phyloP scores from a whole-genome alignment of 1,140 invertebrate genomes.

The Aphelinus certus region DNA sequence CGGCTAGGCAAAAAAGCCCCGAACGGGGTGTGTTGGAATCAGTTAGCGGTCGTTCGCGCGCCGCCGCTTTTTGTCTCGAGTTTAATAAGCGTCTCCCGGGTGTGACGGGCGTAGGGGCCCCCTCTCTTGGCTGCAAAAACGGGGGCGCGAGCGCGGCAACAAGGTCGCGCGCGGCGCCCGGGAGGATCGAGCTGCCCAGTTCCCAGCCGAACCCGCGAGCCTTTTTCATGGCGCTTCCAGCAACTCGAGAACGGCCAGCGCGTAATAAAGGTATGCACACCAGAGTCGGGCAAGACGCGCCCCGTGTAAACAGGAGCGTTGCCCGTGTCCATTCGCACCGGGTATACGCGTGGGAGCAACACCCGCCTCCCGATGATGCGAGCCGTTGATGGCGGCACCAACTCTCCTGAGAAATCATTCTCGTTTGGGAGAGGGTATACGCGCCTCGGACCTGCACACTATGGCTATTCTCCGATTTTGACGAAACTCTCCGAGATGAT shows the following conservation, averaged over 20 bases:
- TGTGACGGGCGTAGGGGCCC: slow-evolving; percentile 37
- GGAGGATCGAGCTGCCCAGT: background rate
- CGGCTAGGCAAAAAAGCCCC: slow-evolving; percentile 24
- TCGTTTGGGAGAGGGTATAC: too few relatives aligned
- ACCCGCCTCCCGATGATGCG: too few relatives aligned
- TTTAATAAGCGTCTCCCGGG: slow-evolving; percentile 51
- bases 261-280: too few relatives aligned
- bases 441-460: too few relatives aligned
- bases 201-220: background rate
- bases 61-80: slow-evolving; percentile 40
- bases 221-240: slow-evolving; percentile 56
- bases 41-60: slow-evolving; percentile 40
- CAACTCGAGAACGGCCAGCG: slow-evolving; percentile 56
- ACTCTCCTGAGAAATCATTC: too few relatives aligned
- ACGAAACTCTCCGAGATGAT: too few relatives aligned
- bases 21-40: slow-evolving; percentile 40
- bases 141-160: slow-evolving; percentile 15
- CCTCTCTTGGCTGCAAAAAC: slow-evolving; percentile 42
- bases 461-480: too few relatives aligned
- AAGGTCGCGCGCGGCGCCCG: slow-evolving; percentile 37
- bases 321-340: too few relatives aligned
- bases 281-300: too few relatives aligned
- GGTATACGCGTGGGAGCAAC: too few relatives aligned
- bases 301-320: too few relatives aligned
- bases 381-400: too few relatives aligned